Evolutionary conservation across 1,140 invertebrate species (phyloP).

Genomic region (Drosophila mojavensis): DNA sequence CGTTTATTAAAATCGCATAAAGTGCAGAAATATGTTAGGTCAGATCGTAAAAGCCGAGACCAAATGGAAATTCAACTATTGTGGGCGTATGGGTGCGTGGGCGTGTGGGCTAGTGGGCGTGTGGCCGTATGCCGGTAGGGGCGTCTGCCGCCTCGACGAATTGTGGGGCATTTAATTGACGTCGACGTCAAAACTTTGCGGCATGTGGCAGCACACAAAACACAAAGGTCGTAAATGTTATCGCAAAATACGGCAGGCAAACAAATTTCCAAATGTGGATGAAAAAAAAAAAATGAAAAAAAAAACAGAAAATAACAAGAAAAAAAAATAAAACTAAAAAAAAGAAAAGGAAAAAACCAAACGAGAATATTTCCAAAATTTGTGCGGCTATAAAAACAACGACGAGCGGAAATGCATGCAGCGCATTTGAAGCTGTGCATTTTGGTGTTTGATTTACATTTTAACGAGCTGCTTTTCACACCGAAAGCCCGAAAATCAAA

Average conservation of each 20-base stretch:
- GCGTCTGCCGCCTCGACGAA: slow-evolving; percentile 20
- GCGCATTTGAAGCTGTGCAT: slow-evolving; percentile 19
- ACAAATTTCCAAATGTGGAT: slow-evolving; percentile 71
- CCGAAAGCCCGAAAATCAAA: slow-evolving; percentile 23
- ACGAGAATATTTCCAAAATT: slow-evolving; percentile 63
- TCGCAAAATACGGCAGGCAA: slow-evolving; percentile 65
- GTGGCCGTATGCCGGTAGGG: neutral
- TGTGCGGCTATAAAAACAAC: slow-evolving; percentile 49
- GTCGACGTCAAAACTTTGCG: slow-evolving; percentile 51
- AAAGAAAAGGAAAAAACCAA: slow-evolving; percentile 36
- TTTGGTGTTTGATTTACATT: slow-evolving; percentile 64
- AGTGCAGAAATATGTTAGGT: slow-evolving; percentile 77
- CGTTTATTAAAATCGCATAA: slow-evolving; percentile 81
- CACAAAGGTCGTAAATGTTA: slow-evolving; percentile 75
- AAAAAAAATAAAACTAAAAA: slow-evolving; percentile 24
- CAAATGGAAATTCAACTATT: slow-evolving; percentile 65
- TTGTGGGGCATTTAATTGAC: slow-evolving; percentile 68
- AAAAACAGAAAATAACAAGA: neutral
- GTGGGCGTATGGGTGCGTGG: slow-evolving; percentile 51
- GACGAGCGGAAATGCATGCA: slow-evolving; percentile 46
- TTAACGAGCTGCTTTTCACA: slow-evolving; percentile 63
- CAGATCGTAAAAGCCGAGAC: slow-evolving; percentile 59
- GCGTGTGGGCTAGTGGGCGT: slow-evolving; percentile 34
- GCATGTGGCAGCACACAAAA: slow-evolving; percentile 52
- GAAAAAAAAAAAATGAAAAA: slow-evolving; percentile 29